Percentiles rank a stretch among this genome's conserved stretches.
phyloP scores from a whole-genome alignment of 2,797 vertebrate genomes.

The Arnoldichthys spilopterus region DNA sequence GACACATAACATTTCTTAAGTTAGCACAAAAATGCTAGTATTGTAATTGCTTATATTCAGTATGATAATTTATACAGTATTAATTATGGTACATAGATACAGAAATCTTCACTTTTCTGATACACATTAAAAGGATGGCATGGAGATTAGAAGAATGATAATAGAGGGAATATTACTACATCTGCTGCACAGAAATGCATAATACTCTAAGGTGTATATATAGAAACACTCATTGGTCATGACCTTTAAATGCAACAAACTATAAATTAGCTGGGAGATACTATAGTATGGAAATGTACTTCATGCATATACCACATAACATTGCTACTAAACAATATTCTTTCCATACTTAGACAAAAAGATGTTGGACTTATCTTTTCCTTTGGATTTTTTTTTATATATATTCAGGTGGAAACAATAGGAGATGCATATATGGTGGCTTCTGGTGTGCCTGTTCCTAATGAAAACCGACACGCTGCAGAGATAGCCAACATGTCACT shows the following conservation, averaged over 20 bases:
- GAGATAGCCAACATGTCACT: slow-evolving; percentile 70
- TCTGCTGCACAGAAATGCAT: background rate
- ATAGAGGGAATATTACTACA: background rate
- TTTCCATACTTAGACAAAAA: background rate
- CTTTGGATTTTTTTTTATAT: background rate
- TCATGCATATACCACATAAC: background rate
- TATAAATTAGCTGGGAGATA: background rate
- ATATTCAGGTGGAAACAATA: slow-evolving; percentile 66
- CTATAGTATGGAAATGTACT: background rate
- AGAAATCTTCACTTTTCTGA: background rate
- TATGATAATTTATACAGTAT: no score
- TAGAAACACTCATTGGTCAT: background rate
- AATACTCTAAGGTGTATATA: background rate
- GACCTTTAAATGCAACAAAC: background rate
- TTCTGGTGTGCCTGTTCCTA: slow-evolving; percentile 66
- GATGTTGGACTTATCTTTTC: background rate
- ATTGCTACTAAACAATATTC: background rate
- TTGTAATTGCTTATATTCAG: background rate
- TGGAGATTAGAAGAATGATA: background rate
- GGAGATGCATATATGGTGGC: slow-evolving; percentile 72
- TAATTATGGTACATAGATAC: background rate
- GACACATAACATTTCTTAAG: no score
- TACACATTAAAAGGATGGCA: background rate
- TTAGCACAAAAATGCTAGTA: background rate
- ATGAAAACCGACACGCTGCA: slow-evolving; percentile 63